A percentile compares a stretch with the other conserved stretches of the same genome.
These are phyloP conservation scores for Calidris pygmaea DNA, from an alignment of 2,113 vertebrate genomes.

Conservation along the genomic window DNA sequence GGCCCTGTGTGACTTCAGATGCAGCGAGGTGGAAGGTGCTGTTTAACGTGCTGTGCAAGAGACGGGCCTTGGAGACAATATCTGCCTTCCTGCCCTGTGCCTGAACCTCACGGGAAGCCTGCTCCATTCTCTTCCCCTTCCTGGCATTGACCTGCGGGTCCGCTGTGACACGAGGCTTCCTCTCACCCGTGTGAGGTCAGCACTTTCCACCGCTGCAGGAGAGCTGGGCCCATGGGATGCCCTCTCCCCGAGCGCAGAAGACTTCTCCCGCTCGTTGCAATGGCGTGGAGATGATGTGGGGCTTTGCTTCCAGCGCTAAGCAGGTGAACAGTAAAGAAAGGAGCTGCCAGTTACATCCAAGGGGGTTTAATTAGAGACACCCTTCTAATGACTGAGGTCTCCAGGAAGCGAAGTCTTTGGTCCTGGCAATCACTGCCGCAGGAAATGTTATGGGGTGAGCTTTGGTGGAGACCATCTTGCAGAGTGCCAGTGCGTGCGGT, in stretches of 20 bases:
- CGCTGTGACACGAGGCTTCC: background rate
- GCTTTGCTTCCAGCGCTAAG: background rate
- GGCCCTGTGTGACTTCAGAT: background rate
- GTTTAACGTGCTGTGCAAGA: background rate
- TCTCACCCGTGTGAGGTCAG: background rate
- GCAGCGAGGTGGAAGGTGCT: background rate
- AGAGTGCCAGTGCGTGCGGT: accelerated
- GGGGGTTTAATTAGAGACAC: background rate
- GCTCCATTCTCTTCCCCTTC: conserved; percentile 12
- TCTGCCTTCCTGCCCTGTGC: background rate
- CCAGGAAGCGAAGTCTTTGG: background rate
- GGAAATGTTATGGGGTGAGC: background rate
- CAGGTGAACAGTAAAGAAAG: background rate
- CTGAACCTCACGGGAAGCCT: background rate
- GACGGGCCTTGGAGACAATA: background rate
- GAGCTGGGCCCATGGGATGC: background rate
- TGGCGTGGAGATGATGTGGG: accelerated
- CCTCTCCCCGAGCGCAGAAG: background rate
- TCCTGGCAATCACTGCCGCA: background rate
- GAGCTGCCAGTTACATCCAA: accelerated
- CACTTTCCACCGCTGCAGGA: accelerated
- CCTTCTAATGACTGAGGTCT: background rate
- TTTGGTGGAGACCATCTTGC: background rate
- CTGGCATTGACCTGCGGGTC: background rate
- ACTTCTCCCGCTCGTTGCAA: background rate